Conservation (phyloP, 2,888 invertebrate genomes). For the Cyclophora albipunctata region DNA sequence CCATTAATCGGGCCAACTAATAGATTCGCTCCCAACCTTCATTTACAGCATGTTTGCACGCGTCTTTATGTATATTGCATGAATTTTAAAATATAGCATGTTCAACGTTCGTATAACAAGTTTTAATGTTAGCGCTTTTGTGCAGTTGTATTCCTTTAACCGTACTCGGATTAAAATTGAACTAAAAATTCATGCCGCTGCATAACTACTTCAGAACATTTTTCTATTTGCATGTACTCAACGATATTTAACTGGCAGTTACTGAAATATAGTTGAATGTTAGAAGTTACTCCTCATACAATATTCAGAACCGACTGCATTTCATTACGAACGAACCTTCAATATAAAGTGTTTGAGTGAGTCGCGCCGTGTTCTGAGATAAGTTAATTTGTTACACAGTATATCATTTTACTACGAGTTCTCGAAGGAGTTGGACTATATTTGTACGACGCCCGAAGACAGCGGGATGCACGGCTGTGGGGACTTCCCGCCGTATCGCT, state of each 20-base stretch:
- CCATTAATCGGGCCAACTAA: constrained; percentile 29
- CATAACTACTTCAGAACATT: constrained; percentile 12
- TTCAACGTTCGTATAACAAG: constrained; percentile 7
- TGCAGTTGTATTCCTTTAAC: no score
- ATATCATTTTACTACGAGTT: constrained; percentile 90
- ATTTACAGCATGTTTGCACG: constrained; percentile 34
- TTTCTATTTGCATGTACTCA: constrained; percentile 14
- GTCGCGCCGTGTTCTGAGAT: neutral
- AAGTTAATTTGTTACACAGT: constrained; percentile 45
- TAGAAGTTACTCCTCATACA: constrained; percentile 10
- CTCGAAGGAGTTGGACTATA: constrained; percentile 95
- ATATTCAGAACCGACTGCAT: constrained; percentile 12
- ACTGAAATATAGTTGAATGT: constrained; percentile 11
- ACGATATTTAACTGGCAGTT: constrained; percentile 8
- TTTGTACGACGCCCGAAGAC: constrained; percentile 94
- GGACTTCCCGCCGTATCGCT: constrained; percentile 86
- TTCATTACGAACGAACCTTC: constrained; percentile 4
- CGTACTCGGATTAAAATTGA: neutral
- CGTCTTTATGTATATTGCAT: constrained; percentile 23
- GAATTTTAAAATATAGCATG: constrained; percentile 13
- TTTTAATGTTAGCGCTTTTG: neutral
- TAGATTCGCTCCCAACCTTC: constrained; percentile 28
- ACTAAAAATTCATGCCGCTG: constrained; percentile 7
- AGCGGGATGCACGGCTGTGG: constrained; percentile 96
- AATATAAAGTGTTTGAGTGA: neutral